Conservation (phyloP, 1,140 invertebrate species). For the Psix sp. region DNA sequence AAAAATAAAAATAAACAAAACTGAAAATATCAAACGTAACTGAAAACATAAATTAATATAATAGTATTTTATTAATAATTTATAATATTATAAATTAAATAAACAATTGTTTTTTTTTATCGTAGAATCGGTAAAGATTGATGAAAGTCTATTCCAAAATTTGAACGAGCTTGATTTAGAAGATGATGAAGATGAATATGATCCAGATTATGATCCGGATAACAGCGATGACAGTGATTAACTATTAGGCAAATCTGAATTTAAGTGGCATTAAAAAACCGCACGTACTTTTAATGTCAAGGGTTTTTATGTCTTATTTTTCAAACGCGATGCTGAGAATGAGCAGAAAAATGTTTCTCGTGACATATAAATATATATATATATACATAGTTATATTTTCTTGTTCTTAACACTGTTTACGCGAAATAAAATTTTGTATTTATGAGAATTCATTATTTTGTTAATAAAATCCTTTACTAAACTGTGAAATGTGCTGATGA, state of each 20-base stretch:
- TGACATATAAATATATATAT: neutral
- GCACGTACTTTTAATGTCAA: constrained; percentile 8
- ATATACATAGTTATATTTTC: constrained; percentile 45
- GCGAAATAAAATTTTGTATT: constrained; percentile 42
- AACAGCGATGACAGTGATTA: constrained; percentile 59
- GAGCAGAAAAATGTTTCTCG: constrained; percentile 13
- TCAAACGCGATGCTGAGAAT: neutral
- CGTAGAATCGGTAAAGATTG: constrained; percentile 92
- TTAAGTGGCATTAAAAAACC: constrained; percentile 3
- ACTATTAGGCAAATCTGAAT: neutral
- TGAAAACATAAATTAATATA: too few relatives aligned
- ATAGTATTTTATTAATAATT: too few relatives aligned
- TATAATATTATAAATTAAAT: too few relatives aligned
- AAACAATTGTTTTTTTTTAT: constrained; percentile 19
- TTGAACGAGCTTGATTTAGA: constrained; percentile 91
- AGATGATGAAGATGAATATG: constrained; percentile 82
- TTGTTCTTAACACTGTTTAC: constrained; percentile 30
- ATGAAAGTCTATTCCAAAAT: constrained; percentile 96
- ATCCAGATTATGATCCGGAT: constrained; percentile 79
- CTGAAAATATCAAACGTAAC: too few relatives aligned
- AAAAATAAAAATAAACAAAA: constrained; percentile 5
- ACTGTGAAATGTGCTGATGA: neutral
- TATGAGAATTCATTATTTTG: constrained; percentile 11
- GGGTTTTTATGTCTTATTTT: neutral
- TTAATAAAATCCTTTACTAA: constrained; percentile 24